Percentiles rank a stretch among this genome's conserved stretches.
Evolutionary conservation across 2,888 invertebrate species (phyloP).

Genomic region (Calameuta idolon): DNA sequence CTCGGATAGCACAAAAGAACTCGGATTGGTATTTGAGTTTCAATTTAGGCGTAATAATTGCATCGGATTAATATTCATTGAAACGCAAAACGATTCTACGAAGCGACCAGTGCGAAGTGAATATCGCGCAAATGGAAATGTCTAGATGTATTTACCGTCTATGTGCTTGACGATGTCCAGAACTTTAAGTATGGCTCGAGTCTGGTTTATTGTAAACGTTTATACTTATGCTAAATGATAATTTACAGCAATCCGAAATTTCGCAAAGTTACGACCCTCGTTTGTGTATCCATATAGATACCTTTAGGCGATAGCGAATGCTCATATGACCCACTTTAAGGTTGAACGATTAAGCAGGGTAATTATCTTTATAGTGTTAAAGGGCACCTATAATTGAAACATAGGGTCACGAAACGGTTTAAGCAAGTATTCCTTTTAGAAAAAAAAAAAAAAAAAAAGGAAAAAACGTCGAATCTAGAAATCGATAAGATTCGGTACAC

Average conservation of each 20-base stretch:
- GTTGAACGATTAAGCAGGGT: background rate
- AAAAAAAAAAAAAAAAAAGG: background rate
- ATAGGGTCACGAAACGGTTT: background rate
- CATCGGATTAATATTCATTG: slow-evolving; percentile 59
- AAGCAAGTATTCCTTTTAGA: background rate
- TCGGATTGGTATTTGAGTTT: slow-evolving; percentile 40
- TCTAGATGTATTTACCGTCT: slow-evolving; percentile 9
- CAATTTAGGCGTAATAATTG: slow-evolving; percentile 59
- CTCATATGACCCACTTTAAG: background rate
- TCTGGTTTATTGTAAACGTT: background rate
- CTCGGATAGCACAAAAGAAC: background rate
- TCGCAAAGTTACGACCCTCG: background rate
- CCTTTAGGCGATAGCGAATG: background rate
- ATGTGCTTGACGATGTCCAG: background rate
- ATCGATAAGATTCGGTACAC: background rate
- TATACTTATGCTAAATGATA: background rate
- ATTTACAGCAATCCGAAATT: background rate
- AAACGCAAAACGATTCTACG: slow-evolving; percentile 50
- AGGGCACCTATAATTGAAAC: background rate
- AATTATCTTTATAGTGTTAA: background rate
- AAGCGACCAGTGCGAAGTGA: slow-evolving; percentile 38
- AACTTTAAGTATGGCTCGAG: background rate
- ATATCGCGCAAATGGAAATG: slow-evolving; percentile 21
- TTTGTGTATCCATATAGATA: background rate
- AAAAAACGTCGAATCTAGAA: background rate